Base-by-base conservation (phyloP, 2,888 invertebrate genomes). In the Scrobipalpa costella region DNA sequence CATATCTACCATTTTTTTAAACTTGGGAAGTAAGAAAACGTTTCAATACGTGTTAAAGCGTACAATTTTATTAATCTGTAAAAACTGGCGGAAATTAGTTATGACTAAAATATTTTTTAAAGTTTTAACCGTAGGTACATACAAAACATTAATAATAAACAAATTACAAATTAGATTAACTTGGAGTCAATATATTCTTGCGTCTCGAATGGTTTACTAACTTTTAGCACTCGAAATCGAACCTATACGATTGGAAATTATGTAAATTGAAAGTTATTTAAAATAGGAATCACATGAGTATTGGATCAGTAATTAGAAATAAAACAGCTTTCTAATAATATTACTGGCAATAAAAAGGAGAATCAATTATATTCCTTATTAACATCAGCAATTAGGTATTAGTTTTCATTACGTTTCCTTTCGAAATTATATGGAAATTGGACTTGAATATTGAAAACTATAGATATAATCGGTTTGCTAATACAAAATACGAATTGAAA, bases 291-390 rank as follows among this genome's bases (percentile, higher is more conserved):
- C 15, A 15, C 7, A 44, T n/a, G 44, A 44, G n/a, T 44, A 44
- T 44, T 44, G n/a, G 15, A 44, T 44, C 3, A n/a, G n/a, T 44
- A 44, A 44, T 44, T n/a, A 44, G 44, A 9, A 44, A 44, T 15
- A 15, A 34, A 55, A 34, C 34, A 55, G 34, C 34, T 55, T 55
- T 55, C 55, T 55, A 55, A 34, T 55, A 34, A 15, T 34, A 55
- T 55, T n/a, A 55, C 27, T 33, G n/a, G 34, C 27, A 34, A n/a
- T 55, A 8, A 55, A n/a, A 34, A 55, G 55, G 55, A 34, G 27
- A 27, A 55, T 55, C 55, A 27, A 27, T 34, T 34, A 7, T 1
- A 34, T 34, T 34, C 9, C 55, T 55, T 34, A 55, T 55, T 55
- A 55, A 55, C 34, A 33, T 34, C 15, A 2, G 55, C 34, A 55